phyloP scores from a whole-genome alignment of 2,113 vertebrate genomes.

The Amphilophus citrinellus region DNA sequence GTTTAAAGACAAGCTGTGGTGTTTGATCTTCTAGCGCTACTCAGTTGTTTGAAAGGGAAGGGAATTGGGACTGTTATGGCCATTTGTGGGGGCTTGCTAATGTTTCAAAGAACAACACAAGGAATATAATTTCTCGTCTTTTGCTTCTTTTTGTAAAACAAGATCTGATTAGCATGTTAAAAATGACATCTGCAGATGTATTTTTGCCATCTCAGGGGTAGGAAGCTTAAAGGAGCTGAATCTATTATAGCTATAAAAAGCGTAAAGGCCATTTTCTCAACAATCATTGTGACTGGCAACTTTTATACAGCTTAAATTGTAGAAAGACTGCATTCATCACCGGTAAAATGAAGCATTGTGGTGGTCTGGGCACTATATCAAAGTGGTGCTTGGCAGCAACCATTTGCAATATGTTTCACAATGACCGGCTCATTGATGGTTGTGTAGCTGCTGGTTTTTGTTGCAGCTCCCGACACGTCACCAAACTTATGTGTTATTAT shows the following conservation, averaged over 20 bases:
- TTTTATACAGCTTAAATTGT: not conserved
- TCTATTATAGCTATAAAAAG: not conserved
- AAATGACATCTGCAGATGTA: not conserved
- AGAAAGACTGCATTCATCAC: not conserved
- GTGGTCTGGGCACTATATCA: not conserved
- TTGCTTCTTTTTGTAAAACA: not conserved
- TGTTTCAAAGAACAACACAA: not conserved
- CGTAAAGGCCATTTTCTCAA: not conserved
- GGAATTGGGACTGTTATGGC: not conserved
- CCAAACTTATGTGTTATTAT: not conserved
- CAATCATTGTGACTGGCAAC: not conserved
- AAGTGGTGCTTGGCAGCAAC: not conserved
- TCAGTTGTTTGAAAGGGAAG: conserved; percentile 6
- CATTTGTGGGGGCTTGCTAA: conserved; percentile 9
- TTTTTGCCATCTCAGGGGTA: not conserved
- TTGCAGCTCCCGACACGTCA: not conserved
- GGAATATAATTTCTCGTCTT: not conserved
- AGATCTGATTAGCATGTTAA: not conserved
- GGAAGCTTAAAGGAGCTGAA: not conserved
- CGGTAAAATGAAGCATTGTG: not conserved
- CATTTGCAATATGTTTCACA: not conserved
- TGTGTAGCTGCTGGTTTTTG: not conserved
- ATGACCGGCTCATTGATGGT: not conserved
- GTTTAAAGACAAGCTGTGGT: conserved; percentile 50
- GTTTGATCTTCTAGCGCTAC: conserved; percentile 44